Evolutionary conservation across 2,797 vertebrate species (phyloP).

Genomic region (Carcharodon carcharias): DNA sequence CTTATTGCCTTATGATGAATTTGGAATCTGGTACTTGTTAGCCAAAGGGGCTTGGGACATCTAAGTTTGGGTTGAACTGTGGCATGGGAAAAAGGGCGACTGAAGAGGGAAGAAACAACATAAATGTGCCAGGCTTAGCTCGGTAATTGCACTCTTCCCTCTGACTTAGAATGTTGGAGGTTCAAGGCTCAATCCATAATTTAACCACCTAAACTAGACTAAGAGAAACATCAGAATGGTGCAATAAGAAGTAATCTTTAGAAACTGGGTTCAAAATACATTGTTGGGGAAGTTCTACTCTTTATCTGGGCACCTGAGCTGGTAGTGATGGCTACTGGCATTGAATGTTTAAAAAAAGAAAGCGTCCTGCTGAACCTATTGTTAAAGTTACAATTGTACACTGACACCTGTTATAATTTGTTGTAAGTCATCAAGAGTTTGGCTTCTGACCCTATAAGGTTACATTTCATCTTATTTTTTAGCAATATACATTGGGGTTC

Average conservation of each 20-base stretch:
- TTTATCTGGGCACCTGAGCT: background rate
- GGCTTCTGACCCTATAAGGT: background rate
- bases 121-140: background rate
- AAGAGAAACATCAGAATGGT: background rate
- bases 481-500: background rate
- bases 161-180: background rate
- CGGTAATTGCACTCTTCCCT: background rate
- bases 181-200: background rate
- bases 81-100: background rate
- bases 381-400: background rate
- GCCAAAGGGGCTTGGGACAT: background rate
- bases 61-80: background rate
- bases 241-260: background rate
- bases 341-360: background rate
- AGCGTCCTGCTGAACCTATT: background rate
- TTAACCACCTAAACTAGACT: background rate
- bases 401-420: background rate
- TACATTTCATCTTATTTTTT: background rate
- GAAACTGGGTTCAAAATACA: background rate
- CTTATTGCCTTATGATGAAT: background rate
- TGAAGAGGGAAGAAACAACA: background rate
- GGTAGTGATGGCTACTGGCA: background rate
- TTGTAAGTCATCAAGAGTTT: background rate
- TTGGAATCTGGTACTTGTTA: background rate
- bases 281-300: background rate